Evolutionary conservation across 2,888 invertebrate species (phyloP).

Genomic region (Sphaeridia pumilis): DNA sequence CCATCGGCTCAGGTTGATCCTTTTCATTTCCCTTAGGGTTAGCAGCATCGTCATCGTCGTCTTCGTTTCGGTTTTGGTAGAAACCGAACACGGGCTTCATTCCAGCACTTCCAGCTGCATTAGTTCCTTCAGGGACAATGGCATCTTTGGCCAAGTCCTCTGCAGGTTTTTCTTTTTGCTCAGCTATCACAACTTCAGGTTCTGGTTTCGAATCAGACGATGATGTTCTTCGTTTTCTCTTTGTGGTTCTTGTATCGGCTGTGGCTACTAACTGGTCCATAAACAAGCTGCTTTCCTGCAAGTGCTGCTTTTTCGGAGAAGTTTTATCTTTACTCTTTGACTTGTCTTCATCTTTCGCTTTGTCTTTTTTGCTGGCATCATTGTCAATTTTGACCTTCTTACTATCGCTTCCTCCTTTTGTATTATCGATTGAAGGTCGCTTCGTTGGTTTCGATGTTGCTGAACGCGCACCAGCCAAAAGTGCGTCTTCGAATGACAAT

Average conservation of each 20-base stretch:
- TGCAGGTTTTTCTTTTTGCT: neutral
- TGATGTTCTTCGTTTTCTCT: constrained; percentile 55
- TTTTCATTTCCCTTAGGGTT: neutral
- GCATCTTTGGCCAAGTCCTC: neutral
- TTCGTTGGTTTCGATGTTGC: constrained; percentile 14
- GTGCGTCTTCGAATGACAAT: constrained; percentile 10
- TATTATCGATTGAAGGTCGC: constrained; percentile 22
- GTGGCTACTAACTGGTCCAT: constrained; percentile 72
- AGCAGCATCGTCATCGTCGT: constrained; percentile 39
- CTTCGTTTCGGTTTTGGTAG: constrained; percentile 81
- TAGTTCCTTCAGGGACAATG: neutral
- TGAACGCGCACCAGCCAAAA: neutral
- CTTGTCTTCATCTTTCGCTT: constrained; percentile 18
- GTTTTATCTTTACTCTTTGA: constrained; percentile 41
- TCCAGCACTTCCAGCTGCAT: neutral
- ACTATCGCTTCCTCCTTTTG: constrained; percentile 24
- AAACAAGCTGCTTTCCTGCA: constrained; percentile 80
- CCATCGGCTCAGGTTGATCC: neutral
- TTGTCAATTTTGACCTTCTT: constrained; percentile 28
- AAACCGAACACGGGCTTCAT: constrained; percentile 46
- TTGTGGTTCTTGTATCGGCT: constrained; percentile 48
- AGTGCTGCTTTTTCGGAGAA: constrained; percentile 17
- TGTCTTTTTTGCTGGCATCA: constrained; percentile 5
- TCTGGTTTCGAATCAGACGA: constrained; percentile 28
- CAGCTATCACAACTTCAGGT: neutral